phyloP scores from a whole-genome alignment of 2,113 vertebrate species.

The Orycteropus afer region DNA sequence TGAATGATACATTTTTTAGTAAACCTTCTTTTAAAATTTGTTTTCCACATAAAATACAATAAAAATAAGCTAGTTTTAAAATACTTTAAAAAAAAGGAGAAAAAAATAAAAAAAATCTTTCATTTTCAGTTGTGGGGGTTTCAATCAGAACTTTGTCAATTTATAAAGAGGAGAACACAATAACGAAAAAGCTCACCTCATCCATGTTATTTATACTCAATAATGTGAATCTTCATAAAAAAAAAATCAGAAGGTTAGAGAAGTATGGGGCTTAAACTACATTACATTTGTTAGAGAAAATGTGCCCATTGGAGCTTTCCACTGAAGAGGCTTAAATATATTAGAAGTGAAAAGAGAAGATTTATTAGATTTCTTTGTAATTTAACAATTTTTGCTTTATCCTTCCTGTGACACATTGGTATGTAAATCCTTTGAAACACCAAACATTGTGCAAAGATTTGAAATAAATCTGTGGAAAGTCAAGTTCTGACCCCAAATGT shows the following conservation, averaged over 20 bases:
- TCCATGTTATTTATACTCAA: background rate
- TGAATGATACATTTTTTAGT: background rate
- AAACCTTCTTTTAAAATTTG: background rate
- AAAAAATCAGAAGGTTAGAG: background rate
- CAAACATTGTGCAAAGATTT: background rate
- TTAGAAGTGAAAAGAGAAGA: background rate
- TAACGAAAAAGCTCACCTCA: background rate
- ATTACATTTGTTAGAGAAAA: constrained; percentile 6
- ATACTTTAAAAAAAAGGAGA: background rate
- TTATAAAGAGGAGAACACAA: background rate
- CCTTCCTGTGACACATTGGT: constrained; percentile 2
- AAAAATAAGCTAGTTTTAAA: background rate
- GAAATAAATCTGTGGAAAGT: constrained; percentile 10
- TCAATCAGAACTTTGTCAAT: background rate
- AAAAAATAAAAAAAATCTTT: background rate
- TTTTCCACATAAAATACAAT: background rate
- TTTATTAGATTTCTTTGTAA: constrained; percentile 10
- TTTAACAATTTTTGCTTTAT: background rate
- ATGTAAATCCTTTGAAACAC: constrained; percentile 34
- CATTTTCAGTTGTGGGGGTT: background rate
- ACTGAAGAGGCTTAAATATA: background rate
- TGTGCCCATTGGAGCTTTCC: background rate
- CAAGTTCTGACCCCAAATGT: background rate
- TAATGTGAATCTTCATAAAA: background rate
- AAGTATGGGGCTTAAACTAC: background rate